Evolutionary conservation across 2,797 vertebrate species (phyloP), one percentile per base, ranked within the genome.

Genomic region (Myripristis jacobus): DNA sequence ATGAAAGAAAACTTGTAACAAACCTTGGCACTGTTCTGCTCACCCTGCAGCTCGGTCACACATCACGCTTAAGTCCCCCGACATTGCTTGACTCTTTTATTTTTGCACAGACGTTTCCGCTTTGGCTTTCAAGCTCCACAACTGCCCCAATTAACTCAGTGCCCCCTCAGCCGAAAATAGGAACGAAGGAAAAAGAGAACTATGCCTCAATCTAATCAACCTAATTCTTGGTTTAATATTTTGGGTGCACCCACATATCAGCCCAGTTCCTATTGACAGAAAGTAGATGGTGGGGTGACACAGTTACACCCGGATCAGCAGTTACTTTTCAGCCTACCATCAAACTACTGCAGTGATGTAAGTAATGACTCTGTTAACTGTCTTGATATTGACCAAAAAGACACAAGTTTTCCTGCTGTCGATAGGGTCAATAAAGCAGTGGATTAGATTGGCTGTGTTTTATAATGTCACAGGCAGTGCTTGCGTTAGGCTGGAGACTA

Each of bases 111-210:
- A 34, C 12, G 4, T 46, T 43, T 41, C 31, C 56, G 52, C 51
- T 73, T 77, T 16, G 18, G 8, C 67, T 67, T 69, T 68, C 58
- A 56, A 43, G 43, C 12, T 16, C 46, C 57, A 51, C 8, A 8
- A 52, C 22, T 52, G 57, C 61, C 69, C 38, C 55, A 61, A 12
- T 72, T 57, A 68, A 77, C 57, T 70, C 53, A 58, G 24, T 31
- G 67, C 46, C 68, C 59, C 57, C 79, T 78, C 53, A 56, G 41
- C 27, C 1, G 0, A 59, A 73, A 74, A 78, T 34, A 63, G 36
- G 4, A 15, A 48, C 21, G 3, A 19, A 2, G 24, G 3, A 44
- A 22, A 36, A n/a, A 15, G 7, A 57, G 55, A 63, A 46, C 69
- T 43, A 56, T 29, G 27, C 11, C 55, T 75, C 9, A 41, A 21